Conservation (phyloP, 2,888 invertebrate species). For the Pemphredon lugubris region DNA sequence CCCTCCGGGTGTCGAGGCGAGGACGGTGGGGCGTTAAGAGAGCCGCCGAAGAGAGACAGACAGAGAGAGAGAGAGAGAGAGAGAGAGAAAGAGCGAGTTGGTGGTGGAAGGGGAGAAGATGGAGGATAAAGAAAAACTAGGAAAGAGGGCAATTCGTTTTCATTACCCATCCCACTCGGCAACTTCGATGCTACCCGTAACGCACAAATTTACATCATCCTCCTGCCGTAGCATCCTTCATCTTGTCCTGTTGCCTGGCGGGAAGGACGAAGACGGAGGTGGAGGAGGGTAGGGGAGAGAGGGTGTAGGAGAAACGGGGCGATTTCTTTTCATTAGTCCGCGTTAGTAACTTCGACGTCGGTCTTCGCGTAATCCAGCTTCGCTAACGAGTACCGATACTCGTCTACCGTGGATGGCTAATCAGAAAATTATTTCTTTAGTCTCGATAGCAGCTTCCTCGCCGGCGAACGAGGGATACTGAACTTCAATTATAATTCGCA, state of each 20-base stretch:
- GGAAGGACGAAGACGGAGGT: not conserved
- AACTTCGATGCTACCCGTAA: constrained; percentile 61
- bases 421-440: constrained; percentile 37
- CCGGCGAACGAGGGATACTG: no score
- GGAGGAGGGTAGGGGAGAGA: not conserved
- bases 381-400: constrained; percentile 48
- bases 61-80: not conserved
- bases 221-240: constrained; percentile 41
- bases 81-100: not conserved
- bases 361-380: constrained; percentile 35
- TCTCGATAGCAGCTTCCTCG: constrained; percentile 1
- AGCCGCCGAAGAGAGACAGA: not conserved
- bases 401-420: constrained; percentile 25
- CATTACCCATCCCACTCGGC: constrained; percentile 57
- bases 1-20: not conserved
- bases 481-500: no score
- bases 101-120: not conserved
- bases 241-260: constrained; percentile 35
- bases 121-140: constrained; percentile 40
- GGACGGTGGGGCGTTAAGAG: not conserved
- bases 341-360: constrained; percentile 44
- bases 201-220: constrained; percentile 65
- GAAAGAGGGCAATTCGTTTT: constrained; percentile 65
- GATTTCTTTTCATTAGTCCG: constrained; percentile 61
- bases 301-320: constrained; percentile 13